Evolutionary conservation across 2,888 invertebrate species (phyloP), one percentile per base, ranked within the genome.

Genomic region (Pasiphila rectangulata): DNA sequence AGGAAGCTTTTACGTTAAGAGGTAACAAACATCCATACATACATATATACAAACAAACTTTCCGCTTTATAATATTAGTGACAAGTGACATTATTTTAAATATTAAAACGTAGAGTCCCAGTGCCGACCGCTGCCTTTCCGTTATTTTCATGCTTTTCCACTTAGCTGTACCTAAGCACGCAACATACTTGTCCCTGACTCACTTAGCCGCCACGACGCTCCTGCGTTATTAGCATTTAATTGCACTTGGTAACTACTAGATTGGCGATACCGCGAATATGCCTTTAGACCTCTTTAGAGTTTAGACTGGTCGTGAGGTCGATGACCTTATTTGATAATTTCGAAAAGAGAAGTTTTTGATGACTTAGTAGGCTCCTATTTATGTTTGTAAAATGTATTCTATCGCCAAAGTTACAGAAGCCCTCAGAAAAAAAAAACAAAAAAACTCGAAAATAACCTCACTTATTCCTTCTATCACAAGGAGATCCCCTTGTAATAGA

Each of bases 211-310:
- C 56, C 45, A 47, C 48, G 63, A 56, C 62, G 58, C 47, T 63
- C 61, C 61, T 60, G 50, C 41, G 59, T 52, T 61, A 78, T 73
- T 75, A 73, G 60, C 72, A 76, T 76, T 77, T 76, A 79, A 78
- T 78, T 77, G 72, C 44, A 47, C 51, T 46, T 43, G 54, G 46
- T 50, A 56, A 60, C 58, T 54, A 48, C 36, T 38, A 66, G 67
- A 69, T 74, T 61, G 46, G 37, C 40, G 71, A 70, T 72, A 74
- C 53, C 57, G 58, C 67, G 48, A 57, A 56, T 67, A 67, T 54
- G 68, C 63, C 56, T 30, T 30, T 59, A 50, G 40, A 36, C 36
- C 30, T 30, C 32, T 9, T 17, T 17, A 1, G 27, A 27, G 27
- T 25, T 25, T n/a, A 12, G 25, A 25, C 23, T 21, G n/a, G 36